Evolutionary conservation across 2,888 invertebrate genomes (phyloP).

Genomic region (Diogma glabrata): DNA sequence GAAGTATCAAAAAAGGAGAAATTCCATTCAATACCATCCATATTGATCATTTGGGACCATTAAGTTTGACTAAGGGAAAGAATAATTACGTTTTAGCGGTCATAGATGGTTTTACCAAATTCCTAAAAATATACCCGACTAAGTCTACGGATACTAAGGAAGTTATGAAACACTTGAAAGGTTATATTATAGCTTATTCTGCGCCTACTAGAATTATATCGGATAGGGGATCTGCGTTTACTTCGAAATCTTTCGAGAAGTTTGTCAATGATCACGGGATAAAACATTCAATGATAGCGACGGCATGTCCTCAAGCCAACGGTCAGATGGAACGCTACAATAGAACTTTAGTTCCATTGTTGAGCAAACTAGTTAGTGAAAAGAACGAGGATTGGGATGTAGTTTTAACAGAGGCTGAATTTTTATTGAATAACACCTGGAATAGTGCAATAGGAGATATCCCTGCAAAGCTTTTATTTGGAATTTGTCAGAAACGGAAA

Average conservation of each 20-base stretch:
- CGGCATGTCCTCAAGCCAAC: neutral
- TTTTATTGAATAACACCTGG: neutral
- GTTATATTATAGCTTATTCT: too few relatives aligned
- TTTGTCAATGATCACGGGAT: too few relatives aligned
- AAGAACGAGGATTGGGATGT: too few relatives aligned
- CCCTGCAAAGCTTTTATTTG: neutral
- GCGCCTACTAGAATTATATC: too few relatives aligned
- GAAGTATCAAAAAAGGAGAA: too few relatives aligned
- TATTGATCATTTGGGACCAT: too few relatives aligned
- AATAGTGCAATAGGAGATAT: neutral
- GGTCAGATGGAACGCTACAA: neutral
- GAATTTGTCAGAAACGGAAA: neutral
- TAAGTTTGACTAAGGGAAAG: neutral
- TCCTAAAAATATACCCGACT: neutral
- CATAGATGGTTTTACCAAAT: too few relatives aligned
- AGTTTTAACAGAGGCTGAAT: neutral
- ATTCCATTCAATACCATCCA: too few relatives aligned
- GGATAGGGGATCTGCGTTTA: too few relatives aligned
- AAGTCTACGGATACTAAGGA: neutral
- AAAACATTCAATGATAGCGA: neutral
- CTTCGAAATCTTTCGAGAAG: too few relatives aligned
- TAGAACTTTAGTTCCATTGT: too few relatives aligned
- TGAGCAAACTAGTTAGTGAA: too few relatives aligned
- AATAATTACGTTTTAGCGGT: neutral
- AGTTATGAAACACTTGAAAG: neutral